A percentile compares a stretch with the other conserved stretches of the same genome.
These are phyloP conservation scores for Steinernema scapterisci DNA, from an alignment of 2,888 invertebrate species.

Conservation along the genomic window DNA sequence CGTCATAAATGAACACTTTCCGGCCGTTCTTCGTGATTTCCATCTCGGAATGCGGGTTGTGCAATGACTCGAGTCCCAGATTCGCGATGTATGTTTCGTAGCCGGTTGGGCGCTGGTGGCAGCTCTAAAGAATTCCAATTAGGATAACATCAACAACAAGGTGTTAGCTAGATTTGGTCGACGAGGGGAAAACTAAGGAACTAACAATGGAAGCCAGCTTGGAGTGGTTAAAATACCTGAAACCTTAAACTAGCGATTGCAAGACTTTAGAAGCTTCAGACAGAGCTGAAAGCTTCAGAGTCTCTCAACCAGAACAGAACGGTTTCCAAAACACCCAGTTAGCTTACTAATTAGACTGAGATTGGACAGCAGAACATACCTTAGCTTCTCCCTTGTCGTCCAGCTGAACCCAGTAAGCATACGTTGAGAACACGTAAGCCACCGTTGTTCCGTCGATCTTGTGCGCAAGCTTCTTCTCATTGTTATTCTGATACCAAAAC, in stretches of 20 bases:
- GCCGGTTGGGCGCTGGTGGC: not conserved
- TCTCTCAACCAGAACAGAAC: no score
- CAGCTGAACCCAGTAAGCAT: slow-evolving; percentile 32
- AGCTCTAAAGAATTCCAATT: no score
- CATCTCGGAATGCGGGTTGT: slow-evolving; percentile 37
- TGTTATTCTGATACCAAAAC: slow-evolving; percentile 39
- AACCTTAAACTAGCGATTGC: no score
- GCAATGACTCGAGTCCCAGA: slow-evolving; percentile 33
- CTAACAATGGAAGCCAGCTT: no score
- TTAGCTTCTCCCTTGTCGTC: not conserved
- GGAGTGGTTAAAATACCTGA: no score
- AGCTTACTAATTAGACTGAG: no score
- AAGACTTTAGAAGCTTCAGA: no score
- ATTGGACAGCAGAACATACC: slow-evolving; percentile 8
- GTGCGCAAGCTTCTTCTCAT: slow-evolving; percentile 32
- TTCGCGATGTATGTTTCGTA: slow-evolving; percentile 29
- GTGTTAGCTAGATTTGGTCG: no score
- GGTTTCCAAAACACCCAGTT: no score
- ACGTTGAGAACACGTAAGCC: slow-evolving; percentile 32
- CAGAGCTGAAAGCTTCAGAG: no score
- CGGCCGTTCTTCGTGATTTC: slow-evolving; percentile 33
- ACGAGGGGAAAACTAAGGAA: no score
- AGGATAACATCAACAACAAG: no score
- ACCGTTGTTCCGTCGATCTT: slow-evolving; percentile 27
- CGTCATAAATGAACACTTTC: slow-evolving; percentile 38